phyloP scores from a whole-genome alignment of 2,888 invertebrate species.

The Cyclophora punctaria region DNA sequence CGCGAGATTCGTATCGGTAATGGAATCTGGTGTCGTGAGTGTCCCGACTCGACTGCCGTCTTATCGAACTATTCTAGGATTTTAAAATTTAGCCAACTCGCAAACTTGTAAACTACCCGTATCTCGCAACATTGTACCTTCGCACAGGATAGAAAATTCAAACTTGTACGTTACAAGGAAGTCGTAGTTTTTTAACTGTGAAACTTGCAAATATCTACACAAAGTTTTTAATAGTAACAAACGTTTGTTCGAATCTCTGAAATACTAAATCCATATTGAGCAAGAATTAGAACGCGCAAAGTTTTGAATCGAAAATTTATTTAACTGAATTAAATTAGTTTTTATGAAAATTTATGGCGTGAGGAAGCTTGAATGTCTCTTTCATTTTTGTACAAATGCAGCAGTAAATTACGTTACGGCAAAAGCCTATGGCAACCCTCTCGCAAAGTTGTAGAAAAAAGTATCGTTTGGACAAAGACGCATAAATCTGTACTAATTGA shows the following conservation, averaged over 20 bases:
- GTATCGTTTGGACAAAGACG: constrained; percentile 43
- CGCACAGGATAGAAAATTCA: constrained; percentile 18
- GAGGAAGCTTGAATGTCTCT: constrained; percentile 25
- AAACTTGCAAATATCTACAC: constrained; percentile 15
- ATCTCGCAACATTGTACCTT: constrained; percentile 28
- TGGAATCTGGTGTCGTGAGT: constrained; percentile 49
- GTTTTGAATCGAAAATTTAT: too few relatives aligned
- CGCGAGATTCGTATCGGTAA: constrained; percentile 72
- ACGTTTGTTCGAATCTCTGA: background rate
- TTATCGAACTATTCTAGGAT: constrained; percentile 31
- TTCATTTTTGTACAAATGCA: constrained; percentile 33
- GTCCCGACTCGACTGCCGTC: background rate
- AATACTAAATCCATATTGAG: too few relatives aligned
- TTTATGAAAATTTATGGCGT: constrained; percentile 24
- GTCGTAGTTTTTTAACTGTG: constrained; percentile 18
- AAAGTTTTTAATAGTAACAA: constrained; percentile 4
- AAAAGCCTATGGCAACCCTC: constrained; percentile 35
- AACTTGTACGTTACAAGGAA: constrained; percentile 24
- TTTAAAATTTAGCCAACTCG: constrained; percentile 38
- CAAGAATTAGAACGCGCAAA: background rate
- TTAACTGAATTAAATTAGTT: constrained; percentile 2
- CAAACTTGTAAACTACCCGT: constrained; percentile 32
- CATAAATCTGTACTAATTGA: constrained; percentile 67
- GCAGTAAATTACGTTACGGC: constrained; percentile 29
- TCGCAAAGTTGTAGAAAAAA: constrained; percentile 36